Base-by-base conservation (phyloP, 2,888 invertebrate species). In the Phymatocera aterrima region DNA sequence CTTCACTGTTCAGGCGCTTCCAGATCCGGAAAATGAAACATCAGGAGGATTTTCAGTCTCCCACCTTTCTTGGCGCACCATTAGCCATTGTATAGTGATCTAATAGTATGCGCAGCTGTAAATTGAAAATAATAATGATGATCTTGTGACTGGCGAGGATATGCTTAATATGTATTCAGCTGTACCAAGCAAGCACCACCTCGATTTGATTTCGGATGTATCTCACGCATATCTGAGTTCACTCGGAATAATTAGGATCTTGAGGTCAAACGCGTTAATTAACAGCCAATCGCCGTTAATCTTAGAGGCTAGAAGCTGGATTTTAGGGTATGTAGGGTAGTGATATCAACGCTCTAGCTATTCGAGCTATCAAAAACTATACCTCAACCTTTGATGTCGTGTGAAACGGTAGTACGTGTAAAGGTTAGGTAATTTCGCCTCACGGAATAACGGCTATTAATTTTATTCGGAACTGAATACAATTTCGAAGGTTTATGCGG, bases 191-290 rank as follows among this genome's bases (percentile, higher is more conserved):
- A 28, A 21, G 24, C 43, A 68, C 28, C 46, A 15, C 6, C 21
- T 15, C 28, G 46, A 24, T 46, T 46, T 46, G 68, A 46, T 43
- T 28, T 15, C 12, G 24, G 15, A 68, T 68, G 43, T 68, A 72
- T 72, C 48, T 51, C 48, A 72, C 72, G 72, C 48, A 34, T 34
- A 72, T 72, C 68, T 51, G 72, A 31, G 34, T 51, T 43, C 3
- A 72, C 72, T 51, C 15, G 34, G 72, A 48, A 72, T 72, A 51
- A 72, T 72, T 72, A 34, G 48, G 70, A 70, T 57, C 70, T 72
- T 21, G 28, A 72, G 34, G 34, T 72, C 72, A 48, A 72, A 51
- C 72, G 51, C 24, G 51, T 72, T 72, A 72, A 72, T 72, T 48
- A 72, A 72, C 48, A 51, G 31, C 34, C 72, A 72, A 72, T 72